Base-by-base conservation (phyloP, 92 coral and sea anemone genomes). In the Micromussa lordhowensis region DNA sequence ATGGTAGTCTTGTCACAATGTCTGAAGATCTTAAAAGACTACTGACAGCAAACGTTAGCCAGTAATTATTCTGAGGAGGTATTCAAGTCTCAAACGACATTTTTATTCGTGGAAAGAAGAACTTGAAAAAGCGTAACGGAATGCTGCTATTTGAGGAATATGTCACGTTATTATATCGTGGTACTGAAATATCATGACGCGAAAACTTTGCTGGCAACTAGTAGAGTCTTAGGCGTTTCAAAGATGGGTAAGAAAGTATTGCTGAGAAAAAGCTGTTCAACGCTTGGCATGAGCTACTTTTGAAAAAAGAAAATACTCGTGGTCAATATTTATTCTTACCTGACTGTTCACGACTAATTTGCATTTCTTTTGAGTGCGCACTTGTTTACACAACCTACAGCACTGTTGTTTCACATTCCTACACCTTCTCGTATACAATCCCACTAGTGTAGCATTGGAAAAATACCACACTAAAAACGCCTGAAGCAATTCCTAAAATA, bases 281-380 rank as follows among this genome's bases (percentile, higher is more conserved):
- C 54, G 88, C 81, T 84, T 84, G 88, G 88, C 88, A 84, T 57
- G 88, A 53, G 88, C 88, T 84, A 84, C 44, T 84, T 49, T 74
- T 74, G 78, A 68, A 74, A 74, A 84, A 66, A 73, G n/a, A n/a
- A n/a, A 84, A 84, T 84, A 84, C 53, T 84, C 40, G 88, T 84
- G 80, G 59, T 83, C 87, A 83, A 83, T 83, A n/a, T n/a, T n/a
- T n/a, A n/a, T n/a, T n/a, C 80, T 53, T 48, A 28, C 87, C 28
- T 83, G 87, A 68, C 73, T 68, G 73, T 28, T 68, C 73, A 14
- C 16, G 73, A 53, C 57, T 53, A 53, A 53, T 68, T 68, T 68
- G 73, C 73, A 68, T 68, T 68, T 68, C 31, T 1, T 26, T 35
- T 68, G n/a, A n/a, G n/a, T 68, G 73, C 26, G 73, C 73, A 68